phyloP scores from a whole-genome alignment of 2,797 vertebrate species.

The Lycodopsis pacificus region DNA sequence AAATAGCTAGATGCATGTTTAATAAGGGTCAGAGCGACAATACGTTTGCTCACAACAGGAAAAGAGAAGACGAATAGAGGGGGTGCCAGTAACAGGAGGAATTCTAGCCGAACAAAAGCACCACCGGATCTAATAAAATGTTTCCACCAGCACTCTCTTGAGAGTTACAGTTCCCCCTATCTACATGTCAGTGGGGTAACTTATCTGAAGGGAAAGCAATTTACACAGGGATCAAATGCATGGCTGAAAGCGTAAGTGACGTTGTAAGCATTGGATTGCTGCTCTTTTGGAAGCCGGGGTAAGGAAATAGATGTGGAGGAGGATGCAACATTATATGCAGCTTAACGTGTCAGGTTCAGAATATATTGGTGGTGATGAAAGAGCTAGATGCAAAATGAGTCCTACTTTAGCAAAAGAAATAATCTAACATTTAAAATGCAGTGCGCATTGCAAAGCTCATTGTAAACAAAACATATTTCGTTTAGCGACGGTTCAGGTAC shows the following conservation, averaged over 20 bases:
- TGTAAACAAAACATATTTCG: constrained; percentile 20
- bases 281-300: constrained; percentile 58
- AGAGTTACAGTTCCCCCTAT: constrained; percentile 76
- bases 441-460: not conserved
- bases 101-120: constrained; percentile 63
- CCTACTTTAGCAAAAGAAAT: constrained; percentile 25
- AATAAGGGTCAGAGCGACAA: constrained; percentile 49
- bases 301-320: constrained; percentile 71
- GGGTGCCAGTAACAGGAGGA: constrained; percentile 56
- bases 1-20: constrained; percentile 54
- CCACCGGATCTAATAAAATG: constrained; percentile 77
- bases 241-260: constrained; percentile 78
- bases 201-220: constrained; percentile 81
- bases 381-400: constrained; percentile 67
- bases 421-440: constrained; percentile 50
- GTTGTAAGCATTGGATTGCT: constrained; percentile 67
- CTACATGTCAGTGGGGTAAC: constrained; percentile 80
- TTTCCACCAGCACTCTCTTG: constrained; percentile 74
- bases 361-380: constrained; percentile 72
- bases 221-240: constrained; percentile 82
- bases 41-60: constrained; percentile 30
- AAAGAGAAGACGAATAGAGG: constrained; percentile 47
- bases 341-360: constrained; percentile 73
- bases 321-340: constrained; percentile 66
- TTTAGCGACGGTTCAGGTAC: constrained; percentile 23